Base-by-base conservation (phyloP, 2,888 invertebrate species). In the Athalia rosae region DNA sequence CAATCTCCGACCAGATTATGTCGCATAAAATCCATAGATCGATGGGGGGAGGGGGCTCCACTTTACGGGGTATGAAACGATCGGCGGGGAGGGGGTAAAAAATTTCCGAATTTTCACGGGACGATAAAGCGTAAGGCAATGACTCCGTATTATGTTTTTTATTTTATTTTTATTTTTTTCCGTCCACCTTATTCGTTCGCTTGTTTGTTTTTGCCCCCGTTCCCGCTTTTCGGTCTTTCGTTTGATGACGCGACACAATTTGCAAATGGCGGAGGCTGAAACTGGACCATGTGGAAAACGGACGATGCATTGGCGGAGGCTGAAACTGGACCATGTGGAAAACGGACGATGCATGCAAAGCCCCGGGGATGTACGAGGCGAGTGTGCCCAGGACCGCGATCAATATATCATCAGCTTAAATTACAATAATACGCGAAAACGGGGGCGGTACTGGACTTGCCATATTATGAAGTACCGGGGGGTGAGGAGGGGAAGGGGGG, bases 331-430 rank as follows among this genome's bases (percentile, higher is more conserved):
- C 74, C 74, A 50, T 71, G 58, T 43, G 56, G 56, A 58, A n/a
- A 71, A 71, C 61, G 74, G 62, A 74, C 74, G 74, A 61, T 61
- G 48, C 47, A 74, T 74, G 74, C 74, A 74, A 74, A 74, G 59
- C 71, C 71, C 58, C 50, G 71, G 28, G 71, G 58, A 71, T 71
- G 50, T 74, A 59, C 50, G 15, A 11, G 9, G 64, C 48, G 11
- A 47, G 61, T 62, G 50, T 50, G 61, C 11, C 61, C 74, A 74
- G 74, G 74, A 80, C 81, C 80, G 79, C 83, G 84, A 86, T 87
- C 85, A 84, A 87, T 85, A 83, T 84, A 80, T 82, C 84, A 86
- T 84, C 84, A 84, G 84, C 83, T 85, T 83, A 83, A 85, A 85
- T 84, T 84, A 85, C 84, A 85, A 86, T 86, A 85, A 87, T 82